A percentile compares a stretch with the other conserved stretches of the same genome.
Conservation (phyloP, 2,888 invertebrate species). For the Monoplex corrugatus region DNA sequence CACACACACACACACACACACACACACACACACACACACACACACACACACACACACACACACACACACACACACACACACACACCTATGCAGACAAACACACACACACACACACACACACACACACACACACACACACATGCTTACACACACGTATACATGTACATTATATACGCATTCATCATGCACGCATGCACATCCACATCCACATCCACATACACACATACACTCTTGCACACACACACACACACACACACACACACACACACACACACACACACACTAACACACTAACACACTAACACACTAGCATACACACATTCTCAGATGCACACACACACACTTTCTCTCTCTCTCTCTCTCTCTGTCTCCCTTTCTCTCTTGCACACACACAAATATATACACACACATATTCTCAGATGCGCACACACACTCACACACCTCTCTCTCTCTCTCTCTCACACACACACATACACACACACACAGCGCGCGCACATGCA, state of each 20-base stretch:
- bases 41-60: constrained; percentile 37
- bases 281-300: not conserved
- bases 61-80: constrained; percentile 33
- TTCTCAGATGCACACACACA: constrained; percentile 12
- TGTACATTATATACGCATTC: too few species aligned
- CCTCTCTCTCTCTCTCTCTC: too few species aligned
- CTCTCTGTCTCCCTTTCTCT: too few species aligned
- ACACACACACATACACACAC: too few species aligned
- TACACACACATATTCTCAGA: too few species aligned
- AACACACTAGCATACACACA: constrained; percentile 3
- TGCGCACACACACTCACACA: too few species aligned
- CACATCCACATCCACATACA: constrained; percentile 29
- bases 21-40: not conserved
- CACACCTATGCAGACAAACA: not conserved
- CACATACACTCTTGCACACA: not conserved
- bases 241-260: not conserved
- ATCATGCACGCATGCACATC: not conserved
- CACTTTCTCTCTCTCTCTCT: too few species aligned
- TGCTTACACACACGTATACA: not conserved
- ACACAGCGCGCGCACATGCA: too few species aligned
- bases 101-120: not conserved
- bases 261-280: not conserved
- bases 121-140: not conserved
- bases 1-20: not conserved
- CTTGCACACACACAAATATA: too few species aligned